These are phyloP conservation scores for Passer domesticus DNA, from an alignment of 2,113 vertebrate genomes.

Conservation along the genomic window DNA sequence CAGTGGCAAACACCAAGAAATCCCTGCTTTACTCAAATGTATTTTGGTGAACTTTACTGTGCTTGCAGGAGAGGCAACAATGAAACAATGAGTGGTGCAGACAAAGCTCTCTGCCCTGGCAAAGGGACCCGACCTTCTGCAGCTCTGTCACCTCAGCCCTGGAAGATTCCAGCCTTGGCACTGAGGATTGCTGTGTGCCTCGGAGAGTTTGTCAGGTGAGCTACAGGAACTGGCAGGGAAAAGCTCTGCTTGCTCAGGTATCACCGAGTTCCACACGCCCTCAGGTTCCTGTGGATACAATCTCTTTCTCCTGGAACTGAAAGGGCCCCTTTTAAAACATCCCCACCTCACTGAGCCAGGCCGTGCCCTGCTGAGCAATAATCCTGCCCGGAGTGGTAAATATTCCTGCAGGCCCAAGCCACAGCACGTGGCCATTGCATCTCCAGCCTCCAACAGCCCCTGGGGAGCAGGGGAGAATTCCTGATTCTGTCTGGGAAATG, in stretches of 20 bases:
- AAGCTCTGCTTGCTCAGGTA: background rate
- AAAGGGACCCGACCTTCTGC: background rate
- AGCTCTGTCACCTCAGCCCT: background rate
- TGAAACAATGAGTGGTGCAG: background rate
- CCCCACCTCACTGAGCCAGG: too few relatives aligned
- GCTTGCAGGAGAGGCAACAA: background rate
- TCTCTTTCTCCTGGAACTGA: background rate
- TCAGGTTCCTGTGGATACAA: background rate
- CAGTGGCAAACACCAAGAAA: background rate
- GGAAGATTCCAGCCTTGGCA: background rate
- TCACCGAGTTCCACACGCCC: background rate
- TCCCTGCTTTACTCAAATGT: background rate
- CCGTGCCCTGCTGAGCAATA: too few relatives aligned
- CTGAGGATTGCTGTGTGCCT: background rate
- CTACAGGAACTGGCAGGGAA: background rate
- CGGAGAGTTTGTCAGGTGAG: background rate
- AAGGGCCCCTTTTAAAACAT: background rate
- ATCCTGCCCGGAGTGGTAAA: too few relatives aligned
- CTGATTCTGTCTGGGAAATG: background rate
- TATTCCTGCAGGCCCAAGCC: background rate
- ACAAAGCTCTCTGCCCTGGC: background rate
- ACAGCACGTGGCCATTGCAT: background rate
- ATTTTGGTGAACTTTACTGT: background rate
- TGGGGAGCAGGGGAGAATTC: accelerated
- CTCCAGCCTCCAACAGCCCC: background rate